Evolutionary conservation across 2,888 invertebrate species (phyloP), one percentile per base, ranked within the genome.

Genomic region (Pseudococcus viburni): DNA sequence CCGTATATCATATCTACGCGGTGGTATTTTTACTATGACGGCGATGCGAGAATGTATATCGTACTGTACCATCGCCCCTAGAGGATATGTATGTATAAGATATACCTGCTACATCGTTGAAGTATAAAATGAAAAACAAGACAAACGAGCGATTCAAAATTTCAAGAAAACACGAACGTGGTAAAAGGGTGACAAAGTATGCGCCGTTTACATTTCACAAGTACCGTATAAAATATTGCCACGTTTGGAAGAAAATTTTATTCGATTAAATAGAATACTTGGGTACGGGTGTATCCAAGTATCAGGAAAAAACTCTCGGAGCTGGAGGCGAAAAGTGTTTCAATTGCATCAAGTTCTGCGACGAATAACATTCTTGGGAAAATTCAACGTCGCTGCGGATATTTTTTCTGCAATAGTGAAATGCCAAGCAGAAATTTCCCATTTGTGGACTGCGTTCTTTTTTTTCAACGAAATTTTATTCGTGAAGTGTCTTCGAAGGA

Each of bases 151-250:
- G 11, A 68, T 68, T 68, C 26, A 68, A 68, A 68, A 68, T 68
- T 68, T 68, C 26, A 68, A 68, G 68, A 68, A 68, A 68, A 68
- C 68, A 26, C 22, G 26, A 64, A 68, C 68, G 68, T 51, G 51
- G 51, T 51, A 51, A 51, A 68, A 68, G 68, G 68, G 68, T 68
- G 68, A 68, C 68, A 68, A 68, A 68, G 68, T 68, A 68, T 68
- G 19, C 19, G 68, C 68, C 26, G 26, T 33, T 33, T 33, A 33
- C 26, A 33, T 33, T 33, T 68, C 12, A 26, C 68, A 68, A 68
- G 68, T 68, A 68, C 22, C 68, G 68, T 22, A 68, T 68, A 26
- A 68, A 68, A 68, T 64, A 64, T 17, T 19, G 51, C 51, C 17
- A 51, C 68, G 68, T 68, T 68, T 68, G 68, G 19, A 68, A 26